phyloP scores from a whole-genome alignment of 2,888 invertebrate species.

The Tachystola acroxantha region DNA sequence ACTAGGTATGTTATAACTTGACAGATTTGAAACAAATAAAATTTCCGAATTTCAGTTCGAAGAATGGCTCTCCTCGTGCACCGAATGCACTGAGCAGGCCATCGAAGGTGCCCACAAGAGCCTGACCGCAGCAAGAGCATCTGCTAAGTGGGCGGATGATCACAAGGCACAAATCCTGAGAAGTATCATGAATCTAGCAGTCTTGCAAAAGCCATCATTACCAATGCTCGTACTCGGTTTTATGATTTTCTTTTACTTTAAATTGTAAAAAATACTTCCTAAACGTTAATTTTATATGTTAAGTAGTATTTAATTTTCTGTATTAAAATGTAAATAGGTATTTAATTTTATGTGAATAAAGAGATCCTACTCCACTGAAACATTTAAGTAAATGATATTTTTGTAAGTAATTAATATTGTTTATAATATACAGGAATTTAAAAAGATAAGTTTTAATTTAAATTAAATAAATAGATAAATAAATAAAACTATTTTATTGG shows the following conservation, averaged over 20 bases:
- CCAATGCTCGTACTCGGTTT: constrained; percentile 15
- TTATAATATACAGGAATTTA: too few species aligned
- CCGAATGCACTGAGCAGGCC: constrained; percentile 33
- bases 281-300: not conserved
- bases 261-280: not conserved
- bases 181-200: constrained; percentile 30
- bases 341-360: constrained; percentile 14
- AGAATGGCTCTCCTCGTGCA: constrained; percentile 41
- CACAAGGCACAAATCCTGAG: constrained; percentile 43
- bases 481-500: too few species aligned
- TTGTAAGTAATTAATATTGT: too few species aligned
- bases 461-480: too few species aligned
- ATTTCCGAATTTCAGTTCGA: too few species aligned
- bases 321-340: not conserved
- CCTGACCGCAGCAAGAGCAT: constrained; percentile 27
- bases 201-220: constrained; percentile 27
- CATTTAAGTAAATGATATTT: constrained; percentile 3
- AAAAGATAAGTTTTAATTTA: too few species aligned
- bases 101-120: constrained; percentile 27
- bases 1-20: too few species aligned
- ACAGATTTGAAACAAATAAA: too few species aligned
- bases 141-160: constrained; percentile 40
- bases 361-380: constrained; percentile 39
- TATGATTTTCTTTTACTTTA: not conserved
- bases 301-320: not conserved